A percentile compares a stretch with the other conserved stretches of the same genome.
Conservation (phyloP, 2,113 vertebrate species). For the Nesoenas mayeri region DNA sequence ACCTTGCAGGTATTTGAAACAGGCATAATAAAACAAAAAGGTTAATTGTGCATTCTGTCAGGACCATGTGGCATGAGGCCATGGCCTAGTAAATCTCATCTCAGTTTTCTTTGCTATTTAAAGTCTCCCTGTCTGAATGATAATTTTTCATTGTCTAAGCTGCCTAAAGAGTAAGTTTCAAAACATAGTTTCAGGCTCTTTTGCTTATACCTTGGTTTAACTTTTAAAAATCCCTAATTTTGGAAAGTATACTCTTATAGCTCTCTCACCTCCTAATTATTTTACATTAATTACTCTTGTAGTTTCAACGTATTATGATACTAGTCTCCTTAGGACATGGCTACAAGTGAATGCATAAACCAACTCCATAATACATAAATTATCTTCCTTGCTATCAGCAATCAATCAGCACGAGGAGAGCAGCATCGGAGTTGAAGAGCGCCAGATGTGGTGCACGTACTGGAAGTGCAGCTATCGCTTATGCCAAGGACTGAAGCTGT, state of each 20-base stretch:
- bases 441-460: rapidly evolving
- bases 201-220: neutral
- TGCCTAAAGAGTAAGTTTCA: constrained; percentile 48
- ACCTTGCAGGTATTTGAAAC: constrained; percentile 47
- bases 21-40: constrained; percentile 70
- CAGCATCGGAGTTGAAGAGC: neutral
- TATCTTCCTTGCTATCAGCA: neutral
- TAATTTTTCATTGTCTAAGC: constrained; percentile 33
- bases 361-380: neutral
- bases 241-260: neutral
- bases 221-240: constrained; percentile 37
- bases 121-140: constrained; percentile 10
- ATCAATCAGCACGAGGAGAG: neutral
- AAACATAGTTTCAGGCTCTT: constrained; percentile 44
- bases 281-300: constrained; percentile 35
- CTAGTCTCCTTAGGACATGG: neutral
- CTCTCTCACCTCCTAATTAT: constrained; percentile 2
- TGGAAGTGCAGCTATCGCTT: neutral
- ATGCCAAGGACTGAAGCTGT: neutral
- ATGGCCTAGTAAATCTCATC: constrained; percentile 35
- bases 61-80: constrained; percentile 47
- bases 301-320: neutral
- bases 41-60: constrained; percentile 72
- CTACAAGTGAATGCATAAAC: neutral
- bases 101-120: constrained; percentile 36